These are phyloP conservation scores for Cladopsammia gracilis DNA, from an alignment of 64 coral and sea anemone species.

Conservation along the genomic window DNA sequence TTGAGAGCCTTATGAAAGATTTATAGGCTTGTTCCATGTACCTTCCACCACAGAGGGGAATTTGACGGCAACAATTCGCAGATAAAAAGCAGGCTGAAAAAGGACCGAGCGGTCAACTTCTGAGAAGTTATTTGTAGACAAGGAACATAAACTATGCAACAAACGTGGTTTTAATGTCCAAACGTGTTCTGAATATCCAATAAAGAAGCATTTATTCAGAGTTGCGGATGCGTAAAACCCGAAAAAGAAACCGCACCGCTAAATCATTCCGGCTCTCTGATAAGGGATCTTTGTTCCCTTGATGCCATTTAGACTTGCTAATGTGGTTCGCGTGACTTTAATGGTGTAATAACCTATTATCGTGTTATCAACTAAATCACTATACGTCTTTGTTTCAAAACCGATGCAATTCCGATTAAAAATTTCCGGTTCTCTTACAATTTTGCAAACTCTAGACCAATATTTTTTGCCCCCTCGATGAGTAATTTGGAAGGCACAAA, in stretches of 20 bases:
- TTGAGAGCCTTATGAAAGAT: no score
- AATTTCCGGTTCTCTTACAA: neutral
- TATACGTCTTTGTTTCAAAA: neutral
- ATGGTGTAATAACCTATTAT: slow-evolving; percentile 6
- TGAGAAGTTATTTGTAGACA: neutral
- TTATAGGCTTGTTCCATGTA: no score
- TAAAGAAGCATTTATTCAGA: neutral
- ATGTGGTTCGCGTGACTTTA: neutral
- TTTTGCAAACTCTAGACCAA: neutral
- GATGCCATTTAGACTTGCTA: neutral
- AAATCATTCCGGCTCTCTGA: neutral
- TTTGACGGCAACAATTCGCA: no score
- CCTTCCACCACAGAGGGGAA: no score
- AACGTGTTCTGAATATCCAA: slow-evolving; percentile 7
- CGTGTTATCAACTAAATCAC: neutral
- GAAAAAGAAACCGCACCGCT: slow-evolving; percentile 10
- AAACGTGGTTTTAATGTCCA: neutral
- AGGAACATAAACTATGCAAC: neutral
- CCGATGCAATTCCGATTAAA: neutral
- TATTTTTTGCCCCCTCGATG: neutral
- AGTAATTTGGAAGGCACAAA: no score
- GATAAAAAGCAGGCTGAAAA: no score
- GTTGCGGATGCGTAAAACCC: neutral
- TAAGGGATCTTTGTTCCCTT: neutral
- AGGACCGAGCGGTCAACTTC: neutral